A percentile compares a stretch with the other conserved stretches of the same genome.
Evolutionary conservation across 1,140 invertebrate species (phyloP).

Genomic region (Dinothrombium tinctorium): DNA sequence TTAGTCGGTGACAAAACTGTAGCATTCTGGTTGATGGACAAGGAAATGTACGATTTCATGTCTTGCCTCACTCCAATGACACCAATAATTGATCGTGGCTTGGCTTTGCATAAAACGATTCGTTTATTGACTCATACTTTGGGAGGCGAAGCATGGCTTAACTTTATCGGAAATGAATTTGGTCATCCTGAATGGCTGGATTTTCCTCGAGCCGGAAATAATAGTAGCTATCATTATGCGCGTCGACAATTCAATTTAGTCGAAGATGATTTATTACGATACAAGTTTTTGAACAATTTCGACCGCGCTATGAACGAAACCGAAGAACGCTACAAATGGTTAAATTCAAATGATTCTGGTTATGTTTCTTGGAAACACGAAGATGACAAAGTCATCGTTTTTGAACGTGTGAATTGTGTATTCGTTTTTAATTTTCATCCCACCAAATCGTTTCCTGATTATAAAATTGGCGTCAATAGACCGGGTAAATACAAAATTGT

Average conservation of each 20-base stretch:
- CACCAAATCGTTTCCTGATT: conserved; percentile 75
- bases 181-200: conserved; percentile 99
- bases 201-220: conserved; percentile 84
- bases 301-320: conserved; percentile 70
- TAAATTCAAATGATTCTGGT: conserved; percentile 33
- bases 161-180: conserved; percentile 99
- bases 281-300: conserved; percentile 72
- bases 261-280: conserved; percentile 63
- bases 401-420: conserved; percentile 67
- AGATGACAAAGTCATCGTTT: conserved; percentile 81
- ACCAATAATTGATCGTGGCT: conserved; percentile 24
- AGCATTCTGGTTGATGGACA: conserved; percentile 99
- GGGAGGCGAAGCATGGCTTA: conserved; percentile 91
- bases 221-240: conserved; percentile 90
- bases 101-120: conserved; percentile 93
- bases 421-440: conserved; percentile 97
- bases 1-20: conserved; percentile 95
- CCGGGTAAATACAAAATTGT: conserved; percentile 53
- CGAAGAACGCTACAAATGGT: conserved; percentile 70
- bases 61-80: conserved; percentile 36
- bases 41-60: conserved; percentile 95
- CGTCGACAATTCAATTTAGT: conserved; percentile 82
- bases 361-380: conserved; percentile 90
- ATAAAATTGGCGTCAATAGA: conserved; percentile 51
- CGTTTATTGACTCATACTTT: conserved; percentile 72